phyloP scores from a whole-genome alignment of 64 coral and sea anemone genomes.

The Actinia equina region DNA sequence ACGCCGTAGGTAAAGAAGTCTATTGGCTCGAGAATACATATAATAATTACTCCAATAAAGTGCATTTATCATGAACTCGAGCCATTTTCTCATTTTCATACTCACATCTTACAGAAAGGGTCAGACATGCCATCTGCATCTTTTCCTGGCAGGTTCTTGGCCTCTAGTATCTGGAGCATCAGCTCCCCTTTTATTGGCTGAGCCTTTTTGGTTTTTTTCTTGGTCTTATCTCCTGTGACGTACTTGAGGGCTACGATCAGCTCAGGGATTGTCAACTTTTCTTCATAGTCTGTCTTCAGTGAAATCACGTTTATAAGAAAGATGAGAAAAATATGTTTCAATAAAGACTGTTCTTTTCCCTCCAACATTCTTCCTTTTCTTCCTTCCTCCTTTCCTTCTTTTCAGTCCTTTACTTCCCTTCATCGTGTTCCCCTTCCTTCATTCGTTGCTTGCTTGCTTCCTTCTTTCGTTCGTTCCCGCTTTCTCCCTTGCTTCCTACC shows the following conservation, averaged over 20 bases:
- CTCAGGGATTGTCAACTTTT: slow-evolving; percentile 31
- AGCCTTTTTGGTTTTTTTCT: slow-evolving; percentile 28
- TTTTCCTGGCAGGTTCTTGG: slow-evolving; percentile 90
- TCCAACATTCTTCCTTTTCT: background rate
- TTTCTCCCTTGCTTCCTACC: background rate
- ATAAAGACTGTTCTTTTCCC: background rate
- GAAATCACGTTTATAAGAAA: background rate
- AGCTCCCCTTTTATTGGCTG: slow-evolving; percentile 64
- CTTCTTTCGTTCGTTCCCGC: background rate
- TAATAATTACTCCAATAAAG: too few species aligned
- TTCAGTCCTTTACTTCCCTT: too few species aligned
- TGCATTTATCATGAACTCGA: too few species aligned
- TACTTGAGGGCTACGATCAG: slow-evolving; percentile 90
- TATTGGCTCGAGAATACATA: too few species aligned
- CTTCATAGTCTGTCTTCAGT: background rate
- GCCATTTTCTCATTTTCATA: background rate
- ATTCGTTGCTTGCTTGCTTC: too few species aligned
- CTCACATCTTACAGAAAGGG: slow-evolving; percentile 93
- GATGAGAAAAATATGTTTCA: too few species aligned
- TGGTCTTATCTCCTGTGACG: slow-evolving; percentile 80
- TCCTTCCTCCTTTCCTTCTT: too few species aligned
- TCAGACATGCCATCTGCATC: slow-evolving; percentile 93
- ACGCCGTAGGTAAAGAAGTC: too few species aligned
- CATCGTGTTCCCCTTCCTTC: too few species aligned
- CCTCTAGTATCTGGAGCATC: slow-evolving; percentile 81